Evolutionary conservation across 2,113 vertebrate species (phyloP).

Genomic region (Conger conger): DNA sequence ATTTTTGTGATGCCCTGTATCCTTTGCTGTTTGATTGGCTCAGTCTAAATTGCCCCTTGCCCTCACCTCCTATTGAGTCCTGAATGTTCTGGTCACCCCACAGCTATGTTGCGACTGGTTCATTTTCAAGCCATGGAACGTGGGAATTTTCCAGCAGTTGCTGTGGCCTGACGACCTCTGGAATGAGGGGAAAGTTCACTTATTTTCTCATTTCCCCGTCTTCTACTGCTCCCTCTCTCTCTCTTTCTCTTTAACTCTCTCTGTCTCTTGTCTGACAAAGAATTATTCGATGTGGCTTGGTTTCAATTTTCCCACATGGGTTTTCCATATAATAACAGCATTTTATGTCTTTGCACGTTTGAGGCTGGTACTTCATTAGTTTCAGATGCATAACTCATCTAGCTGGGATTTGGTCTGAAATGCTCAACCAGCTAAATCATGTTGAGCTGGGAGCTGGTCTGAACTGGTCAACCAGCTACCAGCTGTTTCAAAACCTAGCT

Average conservation of each 20-base stretch:
- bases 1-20: background rate
- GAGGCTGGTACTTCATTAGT: too few relatives aligned
- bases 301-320: too few relatives aligned
- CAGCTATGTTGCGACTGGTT: slow-evolving; percentile 64
- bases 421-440: too few relatives aligned
- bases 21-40: background rate
- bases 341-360: too few relatives aligned
- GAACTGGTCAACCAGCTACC: too few relatives aligned
- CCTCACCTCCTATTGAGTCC: background rate
- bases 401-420: too few relatives aligned
- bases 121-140: slow-evolving; percentile 62
- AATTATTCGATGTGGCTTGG: too few relatives aligned
- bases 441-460: too few relatives aligned
- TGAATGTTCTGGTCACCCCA: slow-evolving; percentile 25
- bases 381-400: too few relatives aligned
- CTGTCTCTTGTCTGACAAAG: background rate
- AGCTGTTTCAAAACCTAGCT: too few relatives aligned
- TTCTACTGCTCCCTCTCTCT: slow-evolving; percentile 11
- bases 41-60: background rate
- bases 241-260: background rate
- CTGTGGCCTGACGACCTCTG: slow-evolving; percentile 24
- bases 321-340: too few relatives aligned
- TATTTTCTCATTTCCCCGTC: slow-evolving; percentile 9
- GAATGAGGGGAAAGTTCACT: background rate
- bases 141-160: slow-evolving; percentile 63